Evolutionary conservation across 2,888 invertebrate genomes (phyloP), one percentile per base, ranked within the genome.

Genomic region (Dinocampus coccinellae): DNA sequence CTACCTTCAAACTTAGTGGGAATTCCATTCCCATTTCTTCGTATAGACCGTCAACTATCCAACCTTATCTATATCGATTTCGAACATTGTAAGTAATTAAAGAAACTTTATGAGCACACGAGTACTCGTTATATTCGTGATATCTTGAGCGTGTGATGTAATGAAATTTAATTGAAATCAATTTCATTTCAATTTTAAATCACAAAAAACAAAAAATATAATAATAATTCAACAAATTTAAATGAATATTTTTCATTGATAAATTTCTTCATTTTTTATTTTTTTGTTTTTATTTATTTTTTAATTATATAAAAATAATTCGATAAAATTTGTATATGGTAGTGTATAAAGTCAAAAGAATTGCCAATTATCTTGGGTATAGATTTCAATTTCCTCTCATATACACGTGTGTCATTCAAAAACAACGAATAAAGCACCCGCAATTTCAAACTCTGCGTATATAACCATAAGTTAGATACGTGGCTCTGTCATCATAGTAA

Each of bases 31-130:
- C 29, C 73, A 58, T 60, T 34, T 60, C 62, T 20, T 69, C 66
- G 60, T 39, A 65, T 74, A 61, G 60, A 62, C 69, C 47, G 74
- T 63, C 34, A 39, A 73, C 64, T 63, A 61, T 76, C 79, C 78
- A 78, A 77, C 69, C 65, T 74, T 63, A 62, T 33, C 70, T 34
- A 62, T 55, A 77, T 78, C 74, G 74, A 77, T 65, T 67, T 72
- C 52, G 22, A 65, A 62, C 58, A 64, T 77, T 77, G 77, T 69
- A 57, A 20, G 68, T 71, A 78, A 78, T 77, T 74, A 76, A 78
- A 76, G 66, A 75, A 77, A 75, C 73, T 77, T 77, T 75, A 61
- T 72, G 73, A 76, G 16, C 63, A 16, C 63, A 26, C 20, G 26
- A 22, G 20, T 34, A 16, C 58, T 58, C 34, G 33, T 34, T 58